Evolutionary conservation across 2,888 invertebrate genomes (phyloP).

Genomic region (Diplazon laetatorius): DNA sequence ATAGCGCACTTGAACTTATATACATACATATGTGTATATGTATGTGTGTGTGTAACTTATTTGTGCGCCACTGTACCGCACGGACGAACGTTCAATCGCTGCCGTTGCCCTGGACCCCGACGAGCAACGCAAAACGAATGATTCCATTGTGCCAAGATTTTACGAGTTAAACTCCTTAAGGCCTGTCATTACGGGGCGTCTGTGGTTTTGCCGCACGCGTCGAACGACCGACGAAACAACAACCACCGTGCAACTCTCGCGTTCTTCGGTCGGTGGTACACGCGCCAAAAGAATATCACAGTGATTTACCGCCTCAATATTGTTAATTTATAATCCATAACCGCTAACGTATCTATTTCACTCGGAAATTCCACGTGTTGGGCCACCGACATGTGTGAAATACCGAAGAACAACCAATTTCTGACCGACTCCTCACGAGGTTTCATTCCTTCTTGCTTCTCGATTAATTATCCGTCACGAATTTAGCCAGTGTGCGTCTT

Average conservation of each 20-base stretch:
- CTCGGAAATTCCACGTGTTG: constrained; percentile 65
- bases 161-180: constrained; percentile 79
- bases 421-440: no score
- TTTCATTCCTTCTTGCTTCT: no score
- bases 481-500: no score
- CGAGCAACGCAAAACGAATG: constrained; percentile 71
- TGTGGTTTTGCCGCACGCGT: constrained; percentile 69
- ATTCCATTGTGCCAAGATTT: constrained; percentile 81
- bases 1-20: constrained; percentile 11
- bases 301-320: constrained; percentile 81
- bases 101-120: constrained; percentile 18
- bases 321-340: constrained; percentile 80
- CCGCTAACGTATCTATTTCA: constrained; percentile 80
- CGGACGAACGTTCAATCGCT: constrained; percentile 55
- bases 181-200: constrained; percentile 79
- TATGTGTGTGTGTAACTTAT: no score
- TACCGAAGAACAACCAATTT: no score
- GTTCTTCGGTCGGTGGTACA: constrained; percentile 21
- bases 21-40: no score
- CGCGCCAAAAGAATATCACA: constrained; percentile 70
- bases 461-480: no score
- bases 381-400: neutral
- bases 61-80: constrained; percentile 19
- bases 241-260: constrained; percentile 43
- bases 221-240: constrained; percentile 35